Evolutionary conservation across 2,797 vertebrate genomes (phyloP).

Genomic region (Chrysocyon brachyurus): DNA sequence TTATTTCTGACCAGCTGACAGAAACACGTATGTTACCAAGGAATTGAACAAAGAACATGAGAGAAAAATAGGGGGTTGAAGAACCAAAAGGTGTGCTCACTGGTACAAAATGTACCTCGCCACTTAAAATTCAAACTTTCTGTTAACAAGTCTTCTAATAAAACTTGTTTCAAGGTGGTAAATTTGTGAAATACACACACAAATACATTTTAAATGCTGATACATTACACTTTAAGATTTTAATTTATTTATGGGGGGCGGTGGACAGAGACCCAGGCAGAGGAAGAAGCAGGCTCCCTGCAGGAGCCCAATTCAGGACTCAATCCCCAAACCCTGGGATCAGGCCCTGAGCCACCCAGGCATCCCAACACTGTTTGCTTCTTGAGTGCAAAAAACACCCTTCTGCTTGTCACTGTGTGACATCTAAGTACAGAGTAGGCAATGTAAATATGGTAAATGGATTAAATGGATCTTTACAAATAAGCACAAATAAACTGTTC

Average conservation of each 20-base stretch:
- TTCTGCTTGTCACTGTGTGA: not conserved
- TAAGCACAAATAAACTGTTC: not conserved
- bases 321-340: no score
- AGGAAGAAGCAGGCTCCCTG: no score
- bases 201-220: not conserved
- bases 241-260: no score
- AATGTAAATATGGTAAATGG: not conserved
- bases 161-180: not conserved
- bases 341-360: no score
- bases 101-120: not conserved
- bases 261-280: no score
- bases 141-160: not conserved
- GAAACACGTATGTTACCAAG: not conserved
- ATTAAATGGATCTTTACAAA: not conserved
- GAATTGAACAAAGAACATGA: conserved; percentile 31
- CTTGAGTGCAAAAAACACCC: not conserved
- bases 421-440: not conserved
- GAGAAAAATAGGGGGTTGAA: not conserved
- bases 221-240: not conserved
- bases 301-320: no score
- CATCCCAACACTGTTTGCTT: not conserved
- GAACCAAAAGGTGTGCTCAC: not conserved
- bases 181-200: not conserved
- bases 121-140: conserved; percentile 33
- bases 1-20: conserved; percentile 16